Conservation (phyloP, 2,888 invertebrate species). For the Ochropleura leucogaster region DNA sequence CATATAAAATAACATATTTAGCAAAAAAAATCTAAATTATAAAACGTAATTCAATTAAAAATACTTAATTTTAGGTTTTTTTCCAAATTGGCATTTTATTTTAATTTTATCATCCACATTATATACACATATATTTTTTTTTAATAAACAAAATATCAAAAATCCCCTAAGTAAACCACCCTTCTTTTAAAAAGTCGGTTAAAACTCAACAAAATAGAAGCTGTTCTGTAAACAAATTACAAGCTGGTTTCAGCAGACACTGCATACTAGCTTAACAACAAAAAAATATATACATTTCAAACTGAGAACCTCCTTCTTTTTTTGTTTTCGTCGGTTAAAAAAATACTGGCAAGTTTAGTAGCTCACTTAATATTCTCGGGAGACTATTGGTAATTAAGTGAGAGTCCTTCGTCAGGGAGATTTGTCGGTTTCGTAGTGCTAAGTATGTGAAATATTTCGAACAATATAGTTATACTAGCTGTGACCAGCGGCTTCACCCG, state of each 20-base stretch:
- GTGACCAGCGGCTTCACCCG: no score
- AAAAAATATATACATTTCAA: slow-evolving; percentile 1
- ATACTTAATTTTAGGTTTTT: no score
- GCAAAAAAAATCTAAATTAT: no score
- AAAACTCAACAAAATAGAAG: neutral
- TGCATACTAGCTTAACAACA: slow-evolving; percentile 25
- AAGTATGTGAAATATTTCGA: neutral
- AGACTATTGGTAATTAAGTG: slow-evolving; percentile 49
- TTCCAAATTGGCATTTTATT: no score
- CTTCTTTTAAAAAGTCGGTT: neutral
- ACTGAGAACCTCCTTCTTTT: no score
- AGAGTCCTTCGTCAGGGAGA: slow-evolving; percentile 18
- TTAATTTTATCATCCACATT: no score
- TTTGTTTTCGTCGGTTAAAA: no score
- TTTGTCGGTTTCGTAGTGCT: slow-evolving; percentile 9
- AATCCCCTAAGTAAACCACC: neutral
- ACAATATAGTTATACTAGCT: no score
- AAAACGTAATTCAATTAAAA: no score
- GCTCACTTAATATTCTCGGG: slow-evolving; percentile 46
- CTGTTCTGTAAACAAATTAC: neutral
- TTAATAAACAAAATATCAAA: neutral
- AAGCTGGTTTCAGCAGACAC: neutral
- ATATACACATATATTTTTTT: no score
- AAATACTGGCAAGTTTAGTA: slow-evolving; percentile 17
- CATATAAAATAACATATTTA: no score